These are phyloP conservation scores for Dendrocincla tyrannina DNA, from an alignment of 2,797 vertebrate species.

Conservation along the genomic window DNA sequence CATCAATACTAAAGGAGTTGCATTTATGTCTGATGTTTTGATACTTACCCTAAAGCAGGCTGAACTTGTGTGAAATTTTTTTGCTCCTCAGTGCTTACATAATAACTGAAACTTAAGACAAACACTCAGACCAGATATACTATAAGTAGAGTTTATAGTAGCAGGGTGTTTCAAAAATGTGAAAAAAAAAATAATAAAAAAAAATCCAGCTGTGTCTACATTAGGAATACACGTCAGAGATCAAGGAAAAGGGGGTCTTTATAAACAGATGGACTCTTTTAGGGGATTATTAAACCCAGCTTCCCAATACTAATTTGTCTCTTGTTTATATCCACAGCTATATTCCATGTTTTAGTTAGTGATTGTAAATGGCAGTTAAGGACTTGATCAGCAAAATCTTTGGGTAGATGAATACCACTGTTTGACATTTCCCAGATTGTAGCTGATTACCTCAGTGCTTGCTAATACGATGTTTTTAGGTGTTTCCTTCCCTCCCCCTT, in stretches of 20 bases:
- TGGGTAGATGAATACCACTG: constrained; percentile 58
- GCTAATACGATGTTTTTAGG: constrained; percentile 58
- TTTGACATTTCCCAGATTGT: constrained; percentile 73
- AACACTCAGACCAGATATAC: constrained; percentile 20
- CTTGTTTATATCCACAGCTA: constrained; percentile 59
- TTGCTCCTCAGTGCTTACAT: constrained; percentile 65
- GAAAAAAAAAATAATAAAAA: background rate
- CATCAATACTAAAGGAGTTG: background rate
- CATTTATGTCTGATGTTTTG: constrained; percentile 6
- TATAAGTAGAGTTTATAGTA: constrained; percentile 52
- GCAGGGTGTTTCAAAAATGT: constrained; percentile 31
- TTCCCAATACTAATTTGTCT: constrained; percentile 69
- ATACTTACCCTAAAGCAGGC: background rate
- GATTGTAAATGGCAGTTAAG: constrained; percentile 70
- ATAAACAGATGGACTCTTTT: constrained; percentile 71
- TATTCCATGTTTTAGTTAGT: constrained; percentile 64
- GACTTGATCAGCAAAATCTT: constrained; percentile 59
- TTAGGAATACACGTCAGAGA: constrained; percentile 52
- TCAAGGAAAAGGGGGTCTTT: constrained; percentile 57
- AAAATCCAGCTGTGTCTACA: constrained; percentile 33
- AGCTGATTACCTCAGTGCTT: constrained; percentile 59
- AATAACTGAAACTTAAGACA: constrained; percentile 67
- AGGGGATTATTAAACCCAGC: constrained; percentile 67
- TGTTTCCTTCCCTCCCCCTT: constrained; percentile 40
- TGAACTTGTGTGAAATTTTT: constrained; percentile 62